Conservation (phyloP, 2,888 invertebrate genomes). For the Conus canariensis region DNA sequence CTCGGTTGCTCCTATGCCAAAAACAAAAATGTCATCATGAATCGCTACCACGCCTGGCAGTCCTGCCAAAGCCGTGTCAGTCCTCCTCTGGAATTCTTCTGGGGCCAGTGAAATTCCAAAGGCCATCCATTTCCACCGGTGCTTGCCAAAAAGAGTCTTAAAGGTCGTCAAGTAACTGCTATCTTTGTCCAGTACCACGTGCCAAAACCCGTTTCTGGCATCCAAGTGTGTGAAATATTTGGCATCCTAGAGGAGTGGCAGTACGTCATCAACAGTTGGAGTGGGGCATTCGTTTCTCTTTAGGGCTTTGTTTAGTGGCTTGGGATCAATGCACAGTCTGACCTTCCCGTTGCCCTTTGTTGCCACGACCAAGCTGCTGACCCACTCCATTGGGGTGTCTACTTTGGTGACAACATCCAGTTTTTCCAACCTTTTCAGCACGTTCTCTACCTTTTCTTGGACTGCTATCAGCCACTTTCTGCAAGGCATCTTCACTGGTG, state of each 20-base stretch:
- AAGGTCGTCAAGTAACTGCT: background rate
- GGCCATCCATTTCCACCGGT: background rate
- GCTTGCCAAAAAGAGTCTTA: background rate
- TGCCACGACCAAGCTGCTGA: background rate
- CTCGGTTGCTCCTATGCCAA: background rate
- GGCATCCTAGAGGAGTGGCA: background rate
- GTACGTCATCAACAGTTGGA: background rate
- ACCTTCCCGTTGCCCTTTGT: background rate
- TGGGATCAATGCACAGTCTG: background rate
- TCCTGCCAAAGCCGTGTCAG: background rate
- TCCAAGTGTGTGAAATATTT: background rate
- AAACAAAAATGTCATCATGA: conserved; percentile 6
- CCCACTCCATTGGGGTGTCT: background rate
- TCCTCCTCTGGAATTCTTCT: conserved; percentile 17
- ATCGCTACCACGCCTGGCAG: background rate
- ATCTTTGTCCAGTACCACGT: background rate
- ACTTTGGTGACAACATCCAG: background rate
- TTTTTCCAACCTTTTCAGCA: background rate
- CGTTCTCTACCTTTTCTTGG: background rate
- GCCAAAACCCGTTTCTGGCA: conserved; percentile 2
- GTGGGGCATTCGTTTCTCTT: background rate
- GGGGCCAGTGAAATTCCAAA: background rate
- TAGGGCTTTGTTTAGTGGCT: background rate
- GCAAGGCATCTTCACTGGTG: conserved; percentile 20
- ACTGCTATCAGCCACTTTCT: conserved; percentile 4